Evolutionary conservation across 2,113 vertebrate genomes (phyloP), one percentile per base, ranked within the genome.

Genomic region (Megaceryle maxima): DNA sequence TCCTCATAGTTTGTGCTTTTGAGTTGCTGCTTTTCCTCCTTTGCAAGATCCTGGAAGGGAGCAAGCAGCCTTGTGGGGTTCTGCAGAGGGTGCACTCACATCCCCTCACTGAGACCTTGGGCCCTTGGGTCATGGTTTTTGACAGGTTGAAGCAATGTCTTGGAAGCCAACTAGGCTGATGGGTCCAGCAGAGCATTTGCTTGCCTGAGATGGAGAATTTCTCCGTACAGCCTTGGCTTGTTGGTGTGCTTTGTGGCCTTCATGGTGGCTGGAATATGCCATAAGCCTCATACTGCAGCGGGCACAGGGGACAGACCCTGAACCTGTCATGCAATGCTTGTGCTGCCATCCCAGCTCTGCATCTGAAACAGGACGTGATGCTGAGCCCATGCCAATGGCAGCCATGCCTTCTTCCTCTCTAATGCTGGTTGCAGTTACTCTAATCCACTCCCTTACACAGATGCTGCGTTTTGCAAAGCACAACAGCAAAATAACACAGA

Each of bases 91-190:
- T 13, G n/a, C 21, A 79, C 44, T 21, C 5, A 1, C 4, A 31
- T 11, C 19, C 39, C 10, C 13, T 67, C 0, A 0, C 50, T 85
- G 37, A 83, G 18, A 39, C 33, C 50, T 16, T 1, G 9, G 10
- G 44, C n/a, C 68, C 39, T 63, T 59, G 19, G 29, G 31, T 37
- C 6, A 1, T 57, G 57, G 11, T 22, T 86, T 83, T 86, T 74
- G 56, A 43, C 51, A 70, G 60, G 25, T 7, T 83, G 64, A 81
- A 90, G 64, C 44, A 37, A 51, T 63, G 31, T 57, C 35, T 57
- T 62, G 70, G 74, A 91, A 60, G 59, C 37, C 1, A 1, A 16
- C 16, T 20, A 53, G 57, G 26, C 43, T 66, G 26, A 28, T 81
- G 50, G 11, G 68, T 93, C 43, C 60, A 77, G 39, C 55, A 83